Evolutionary conservation across 1,140 invertebrate genomes (phyloP), one percentile per base, ranked within the genome.

Genomic region (Cotesia chilonis): DNA sequence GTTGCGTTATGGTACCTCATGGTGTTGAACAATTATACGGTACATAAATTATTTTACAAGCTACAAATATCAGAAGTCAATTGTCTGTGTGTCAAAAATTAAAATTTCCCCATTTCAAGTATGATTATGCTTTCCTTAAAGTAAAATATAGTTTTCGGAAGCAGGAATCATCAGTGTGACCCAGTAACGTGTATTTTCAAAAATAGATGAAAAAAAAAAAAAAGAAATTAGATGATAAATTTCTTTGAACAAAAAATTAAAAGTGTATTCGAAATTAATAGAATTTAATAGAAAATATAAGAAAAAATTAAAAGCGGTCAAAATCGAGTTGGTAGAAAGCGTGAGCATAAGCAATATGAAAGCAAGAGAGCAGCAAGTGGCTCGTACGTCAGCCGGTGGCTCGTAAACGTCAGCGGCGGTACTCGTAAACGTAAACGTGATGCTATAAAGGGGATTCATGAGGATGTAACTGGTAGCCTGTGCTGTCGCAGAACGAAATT

Each of bases 401-500:
- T 87, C 86, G 86, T 87, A 87, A 87, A 87, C 86, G 86, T 87
- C 86, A 87, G 85, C 85, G 79, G 81, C 84, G 82, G 81, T 84
- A 84, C 86, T 86, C 85, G 86, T 87, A 87, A 87, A 86, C 86
- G 86, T 87, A 87, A 87, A 87, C 85, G 86, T 82, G 85, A 85
- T 85, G 86, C 85, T 87, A 85, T 86, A 86, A 87, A 83, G 83
- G 85, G 71, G 85, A 86, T 85, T 83, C 83, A 82, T 79, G 65
- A 76, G 80, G 79, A 80, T 77, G 78, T 78, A 78, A 78, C 78
- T 82, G 82, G 82, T 84, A 81, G 82, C 59, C 82, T 81, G 80
- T 85, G 78, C 80, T 82, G 74, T 78, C 76, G 75, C 79, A 81
- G 83, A 85, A 85, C 83, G 79, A 79, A 81, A 51, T 68, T 79